Evolutionary conservation across 1,140 invertebrate species (phyloP), one percentile per base, ranked within the genome.

Genomic region (Drosophila cardini): DNA sequence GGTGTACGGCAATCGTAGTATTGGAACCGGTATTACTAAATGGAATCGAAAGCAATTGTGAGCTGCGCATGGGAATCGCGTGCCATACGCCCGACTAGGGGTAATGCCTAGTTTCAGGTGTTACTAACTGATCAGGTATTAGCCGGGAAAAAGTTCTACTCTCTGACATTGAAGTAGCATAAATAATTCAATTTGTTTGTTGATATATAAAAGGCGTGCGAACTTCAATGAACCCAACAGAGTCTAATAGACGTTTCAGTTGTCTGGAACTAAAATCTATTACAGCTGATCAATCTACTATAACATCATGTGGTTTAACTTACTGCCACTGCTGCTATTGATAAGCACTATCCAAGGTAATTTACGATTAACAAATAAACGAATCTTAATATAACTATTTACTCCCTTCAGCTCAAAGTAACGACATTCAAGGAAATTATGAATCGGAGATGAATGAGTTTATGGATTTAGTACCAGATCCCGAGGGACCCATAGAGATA

Each of bases 371-470:
- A 38, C 5, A 34, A 45, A 13, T 30, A 11, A 11, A 9, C 32
- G 13, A 26, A 26, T 2, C 9, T 8, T 45, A 15, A 30, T 34
- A 21, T 4, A 7, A 18, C 15, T 18, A 16, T 21, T 6, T 16
- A 16, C 1, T 13, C 45, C 10, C 18, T 5, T 36, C 4, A 85
- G 83, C 50, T 40, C 71, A 72, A 45, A 43, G 67, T 13, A 75
- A 63, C 21, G 15, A 21, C 4, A 10, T 38, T 15, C 76, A 69
- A 9, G 62, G n/a, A 0, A 58, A 46, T 43, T 87, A 87, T 32
- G 83, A 71, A 4, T 13, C 8, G 0, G 84, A 87, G 72, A 89
- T 87, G 83, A 53, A 50, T 3, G 79, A 76, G 8, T 87, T 87
- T 42, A 87, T 87, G 83, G 60, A 53, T 10, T 13, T 30, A 4